A percentile compares a stretch with the other conserved stretches of the same genome.
These are phyloP conservation scores for Diuraphis noxia DNA, from an alignment of 1,140 invertebrate species.

Conservation along the genomic window DNA sequence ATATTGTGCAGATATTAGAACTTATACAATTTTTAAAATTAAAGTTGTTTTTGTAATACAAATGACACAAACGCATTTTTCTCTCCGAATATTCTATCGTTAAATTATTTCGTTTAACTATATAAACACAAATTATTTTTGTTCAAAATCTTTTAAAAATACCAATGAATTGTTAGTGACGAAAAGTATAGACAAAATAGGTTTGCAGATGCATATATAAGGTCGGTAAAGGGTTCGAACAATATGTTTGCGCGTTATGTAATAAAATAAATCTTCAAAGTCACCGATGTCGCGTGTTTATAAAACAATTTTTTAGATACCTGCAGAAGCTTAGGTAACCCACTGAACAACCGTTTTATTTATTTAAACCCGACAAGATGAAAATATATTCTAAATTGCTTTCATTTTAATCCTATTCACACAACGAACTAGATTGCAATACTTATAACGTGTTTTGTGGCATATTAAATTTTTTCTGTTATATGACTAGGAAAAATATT, in stretches of 20 bases:
- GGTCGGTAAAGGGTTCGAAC: not conserved
- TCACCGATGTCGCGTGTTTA: not conserved
- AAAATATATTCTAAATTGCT: not conserved
- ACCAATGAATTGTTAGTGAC: not conserved
- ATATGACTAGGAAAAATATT: not conserved
- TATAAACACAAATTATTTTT: no score
- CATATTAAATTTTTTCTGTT: not conserved
- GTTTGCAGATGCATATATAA: not conserved
- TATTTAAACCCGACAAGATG: not conserved
- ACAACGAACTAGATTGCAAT: not conserved
- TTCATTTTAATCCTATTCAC: not conserved
- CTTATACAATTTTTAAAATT: no score
- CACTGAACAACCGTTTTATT: not conserved
- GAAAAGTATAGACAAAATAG: not conserved
- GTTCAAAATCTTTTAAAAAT: not conserved
- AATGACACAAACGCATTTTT: no score
- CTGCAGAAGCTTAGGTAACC: not conserved
- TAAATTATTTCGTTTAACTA: no score
- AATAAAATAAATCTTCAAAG: not conserved
- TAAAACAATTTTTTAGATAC: not conserved
- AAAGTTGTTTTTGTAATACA: no score
- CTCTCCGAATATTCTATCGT: no score
- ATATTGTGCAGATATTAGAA: not conserved
- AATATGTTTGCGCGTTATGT: not conserved
- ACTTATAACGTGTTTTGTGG: not conserved